These are phyloP conservation scores for Xyrichtys novacula DNA, from an alignment of 2,797 vertebrate species.

Conservation along the genomic window DNA sequence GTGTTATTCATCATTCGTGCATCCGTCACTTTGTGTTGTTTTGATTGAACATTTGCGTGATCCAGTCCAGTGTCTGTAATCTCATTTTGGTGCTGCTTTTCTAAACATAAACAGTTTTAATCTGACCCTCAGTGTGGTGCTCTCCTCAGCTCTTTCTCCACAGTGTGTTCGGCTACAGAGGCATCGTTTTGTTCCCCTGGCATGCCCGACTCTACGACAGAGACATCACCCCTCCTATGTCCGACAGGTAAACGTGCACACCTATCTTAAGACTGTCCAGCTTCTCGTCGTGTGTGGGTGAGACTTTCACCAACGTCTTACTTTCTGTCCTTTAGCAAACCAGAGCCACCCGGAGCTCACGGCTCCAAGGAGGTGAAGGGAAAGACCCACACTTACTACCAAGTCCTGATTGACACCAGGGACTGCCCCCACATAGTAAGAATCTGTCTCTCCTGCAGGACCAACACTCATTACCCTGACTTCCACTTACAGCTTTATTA, in stretches of 20 bases:
- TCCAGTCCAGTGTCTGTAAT: constrained; percentile 53
- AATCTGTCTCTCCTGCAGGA: not conserved
- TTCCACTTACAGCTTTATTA: not conserved
- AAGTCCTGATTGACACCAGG: constrained; percentile 96
- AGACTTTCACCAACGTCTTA: not conserved
- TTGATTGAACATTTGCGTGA: constrained; percentile 1
- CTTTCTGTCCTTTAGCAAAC: constrained; percentile 77
- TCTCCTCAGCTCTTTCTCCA: constrained; percentile 93
- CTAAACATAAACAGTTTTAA: constrained; percentile 32
- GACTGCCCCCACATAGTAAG: constrained; percentile 99
- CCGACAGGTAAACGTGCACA: constrained; percentile 87
- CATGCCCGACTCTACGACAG: constrained; percentile 96
- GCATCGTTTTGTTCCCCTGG: constrained; percentile 97
- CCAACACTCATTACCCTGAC: not conserved
- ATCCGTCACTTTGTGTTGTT: constrained; percentile 22
- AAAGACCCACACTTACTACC: constrained; percentile 98
- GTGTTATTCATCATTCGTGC: constrained; percentile 23
- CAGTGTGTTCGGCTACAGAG: constrained; percentile 97
- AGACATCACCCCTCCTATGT: constrained; percentile 90
- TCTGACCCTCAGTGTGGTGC: constrained; percentile 42
- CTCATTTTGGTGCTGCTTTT: constrained; percentile 28
- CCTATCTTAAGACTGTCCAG: not conserved
- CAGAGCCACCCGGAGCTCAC: constrained; percentile 87
- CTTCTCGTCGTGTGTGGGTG: not conserved
- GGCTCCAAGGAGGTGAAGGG: constrained; percentile 98